Conservation (phyloP, 2,888 invertebrate species). For the Choristoneura rosaceana region DNA sequence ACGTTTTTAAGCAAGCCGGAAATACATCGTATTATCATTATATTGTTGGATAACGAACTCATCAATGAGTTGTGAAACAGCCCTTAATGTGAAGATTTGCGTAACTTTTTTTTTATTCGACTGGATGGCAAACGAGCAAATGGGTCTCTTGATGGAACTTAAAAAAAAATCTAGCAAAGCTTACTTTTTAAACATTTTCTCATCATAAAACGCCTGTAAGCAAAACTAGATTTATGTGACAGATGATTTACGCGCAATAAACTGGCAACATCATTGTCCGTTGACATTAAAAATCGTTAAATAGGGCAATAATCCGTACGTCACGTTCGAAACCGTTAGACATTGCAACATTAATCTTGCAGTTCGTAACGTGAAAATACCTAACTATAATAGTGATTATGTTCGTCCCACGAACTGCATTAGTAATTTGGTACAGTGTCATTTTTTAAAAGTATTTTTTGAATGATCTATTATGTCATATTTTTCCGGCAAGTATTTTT, state of each 20-base stretch:
- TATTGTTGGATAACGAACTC: too few species aligned
- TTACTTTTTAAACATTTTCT: conserved; percentile 55
- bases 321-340: conserved; percentile 74
- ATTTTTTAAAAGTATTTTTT: conserved; percentile 58
- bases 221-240: conserved; percentile 67
- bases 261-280: conserved; percentile 73
- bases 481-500: conserved; percentile 49
- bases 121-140: too few species aligned
- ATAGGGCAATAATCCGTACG: conserved; percentile 74
- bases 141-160: not conserved
- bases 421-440: conserved; percentile 19
- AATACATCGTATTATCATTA: too few species aligned
- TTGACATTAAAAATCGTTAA: conserved; percentile 74
- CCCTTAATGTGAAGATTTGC: too few species aligned
- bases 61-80: too few species aligned
- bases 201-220: conserved; percentile 63
- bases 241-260: conserved; percentile 77
- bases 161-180: conserved; percentile 1
- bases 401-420: conserved; percentile 16
- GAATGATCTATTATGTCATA: conserved; percentile 59
- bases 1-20: too few species aligned
- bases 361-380: conserved; percentile 8
- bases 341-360: conserved; percentile 17
- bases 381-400: not conserved
- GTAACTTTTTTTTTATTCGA: too few species aligned